phyloP scores from a whole-genome alignment of 2,113 vertebrate species.

The Calypte anna region DNA sequence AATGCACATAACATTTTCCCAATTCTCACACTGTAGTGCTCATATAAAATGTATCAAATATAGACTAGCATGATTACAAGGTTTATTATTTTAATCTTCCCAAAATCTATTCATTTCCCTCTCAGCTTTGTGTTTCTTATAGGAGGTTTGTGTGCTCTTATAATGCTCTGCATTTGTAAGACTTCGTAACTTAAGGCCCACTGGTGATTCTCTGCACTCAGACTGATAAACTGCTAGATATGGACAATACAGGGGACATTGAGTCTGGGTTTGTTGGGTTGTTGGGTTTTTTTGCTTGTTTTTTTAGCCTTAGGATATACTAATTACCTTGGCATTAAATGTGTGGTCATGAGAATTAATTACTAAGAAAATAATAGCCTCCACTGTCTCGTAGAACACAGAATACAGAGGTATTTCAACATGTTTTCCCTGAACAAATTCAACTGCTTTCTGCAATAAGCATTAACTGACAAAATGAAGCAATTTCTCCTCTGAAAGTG shows the following conservation, averaged over 20 bases:
- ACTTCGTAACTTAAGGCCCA: constrained; percentile 10
- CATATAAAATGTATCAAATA: neutral
- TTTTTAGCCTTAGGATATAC: neutral
- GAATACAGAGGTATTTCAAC: neutral
- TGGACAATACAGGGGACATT: neutral
- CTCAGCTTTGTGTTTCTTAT: neutral
- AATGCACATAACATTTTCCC: neutral
- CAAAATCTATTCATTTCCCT: neutral
- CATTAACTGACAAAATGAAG: neutral
- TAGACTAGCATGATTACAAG: neutral
- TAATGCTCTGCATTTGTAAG: neutral
- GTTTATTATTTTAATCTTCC: neutral
- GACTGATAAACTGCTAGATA: neutral
- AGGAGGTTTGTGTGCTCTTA: neutral
- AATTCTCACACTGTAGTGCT: rapidly evolving
- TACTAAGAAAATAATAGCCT: neutral
- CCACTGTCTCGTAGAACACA: neutral
- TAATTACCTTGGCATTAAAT: neutral
- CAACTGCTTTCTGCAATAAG: neutral
- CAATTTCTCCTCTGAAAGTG: neutral
- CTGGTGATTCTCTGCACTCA: neutral
- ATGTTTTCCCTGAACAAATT: neutral
- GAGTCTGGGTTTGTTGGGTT: neutral
- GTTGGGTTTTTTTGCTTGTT: neutral
- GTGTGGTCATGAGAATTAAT: neutral